phyloP scores from a whole-genome alignment of 2,888 invertebrate species.

The Watsonalla cultraria region DNA sequence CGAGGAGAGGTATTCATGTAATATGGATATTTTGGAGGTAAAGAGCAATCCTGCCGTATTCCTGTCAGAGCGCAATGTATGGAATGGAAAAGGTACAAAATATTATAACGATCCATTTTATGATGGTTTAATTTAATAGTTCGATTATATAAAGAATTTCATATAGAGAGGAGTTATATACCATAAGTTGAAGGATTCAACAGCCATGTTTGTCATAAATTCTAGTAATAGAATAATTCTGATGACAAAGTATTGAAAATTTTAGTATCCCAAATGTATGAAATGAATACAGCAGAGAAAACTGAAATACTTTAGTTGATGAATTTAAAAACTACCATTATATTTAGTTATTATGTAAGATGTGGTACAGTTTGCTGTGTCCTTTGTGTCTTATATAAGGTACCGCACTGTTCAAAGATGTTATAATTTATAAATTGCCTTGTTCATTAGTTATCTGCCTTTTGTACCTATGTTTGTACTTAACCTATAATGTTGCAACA shows the following conservation, averaged over 20 bases:
- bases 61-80: too few species aligned
- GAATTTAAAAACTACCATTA: neutral
- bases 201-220: neutral
- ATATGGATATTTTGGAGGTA: too few species aligned
- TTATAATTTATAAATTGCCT: constrained; percentile 8
- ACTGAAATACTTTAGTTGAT: too few species aligned
- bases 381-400: constrained; percentile 5
- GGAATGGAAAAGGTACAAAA: too few species aligned
- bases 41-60: too few species aligned
- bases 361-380: neutral
- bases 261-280: neutral
- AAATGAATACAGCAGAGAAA: neutral
- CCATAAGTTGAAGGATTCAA: neutral
- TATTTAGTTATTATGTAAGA: neutral
- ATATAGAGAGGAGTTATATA: neutral
- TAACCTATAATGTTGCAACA: constrained; percentile 9
- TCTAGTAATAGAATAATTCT: neutral
- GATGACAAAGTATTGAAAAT: neutral
- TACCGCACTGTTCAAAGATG: constrained; percentile 41
- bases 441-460: neutral
- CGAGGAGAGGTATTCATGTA: too few species aligned
- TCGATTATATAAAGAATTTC: neutral
- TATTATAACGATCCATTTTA: neutral
- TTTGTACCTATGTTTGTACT: neutral
- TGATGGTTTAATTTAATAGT: neutral